Base-by-base conservation (phyloP, 2,113 vertebrate genomes). In the Tragulus kanchil region DNA sequence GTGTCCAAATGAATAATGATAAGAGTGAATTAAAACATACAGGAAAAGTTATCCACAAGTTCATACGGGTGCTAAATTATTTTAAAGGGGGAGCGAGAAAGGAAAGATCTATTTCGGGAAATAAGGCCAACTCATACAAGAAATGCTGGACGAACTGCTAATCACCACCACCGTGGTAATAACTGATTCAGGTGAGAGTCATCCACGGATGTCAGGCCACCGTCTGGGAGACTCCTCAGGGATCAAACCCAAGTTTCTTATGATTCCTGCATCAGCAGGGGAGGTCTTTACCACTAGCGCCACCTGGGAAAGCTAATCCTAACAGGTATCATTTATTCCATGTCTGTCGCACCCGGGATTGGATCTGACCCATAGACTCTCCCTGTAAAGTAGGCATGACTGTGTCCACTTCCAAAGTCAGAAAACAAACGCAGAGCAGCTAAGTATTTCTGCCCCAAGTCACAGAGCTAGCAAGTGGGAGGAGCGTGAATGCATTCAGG, bases 401-500 rank as follows among this genome's bases (percentile, higher is more conserved):
- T 9, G 56, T 3, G 5, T 54, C 56, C 11, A 2, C 15, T 26
- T 59, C 83, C 59, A 65, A 36, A 69, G 26, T 0, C 4, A 62
- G 75, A 25, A 31, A 21, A 69, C 16, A 13, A 13, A 45, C 15
- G 16, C 12, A 16, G 10, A 5, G 50, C 25, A n/a, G 67, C 42
- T 13, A 2, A 59, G 56, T 4, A 58, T 28, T 19, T 17, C 65
- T 31, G 31, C 21, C 75, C 23, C 5, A 16, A 36, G 67, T 54
- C 59, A 87, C 75, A 54, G 71, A 86, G 64, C 56, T 11, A 19
- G 58, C 12, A 1, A 6, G 69, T 1, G 4, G 65, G 8, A 54
- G 73, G 14, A 15, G 8, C 0, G 2, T 13, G 21, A 17, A 1
- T 0, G 5, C 12, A 23, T 9, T 15, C 42, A 54, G 10, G 26